These are phyloP conservation scores for Acrobasis suavella DNA, from an alignment of 2,888 invertebrate genomes.

Conservation along the genomic window DNA sequence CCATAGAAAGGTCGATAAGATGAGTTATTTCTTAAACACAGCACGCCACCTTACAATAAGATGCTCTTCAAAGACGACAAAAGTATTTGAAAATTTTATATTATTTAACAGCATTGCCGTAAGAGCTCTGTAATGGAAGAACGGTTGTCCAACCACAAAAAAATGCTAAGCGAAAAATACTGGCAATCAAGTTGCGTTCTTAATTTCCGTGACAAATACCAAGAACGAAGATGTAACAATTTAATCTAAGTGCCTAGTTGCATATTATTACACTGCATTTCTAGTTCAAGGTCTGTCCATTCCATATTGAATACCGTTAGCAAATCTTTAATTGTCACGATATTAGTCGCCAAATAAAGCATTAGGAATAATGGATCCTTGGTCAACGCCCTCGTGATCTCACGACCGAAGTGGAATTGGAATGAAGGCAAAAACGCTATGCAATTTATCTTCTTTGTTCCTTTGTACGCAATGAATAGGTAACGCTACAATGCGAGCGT, in stretches of 20 bases:
- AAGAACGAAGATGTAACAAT: slow-evolving; percentile 22
- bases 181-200: slow-evolving; percentile 7
- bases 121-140: slow-evolving; percentile 7
- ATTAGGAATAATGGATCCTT: slow-evolving; percentile 34
- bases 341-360: slow-evolving; percentile 40
- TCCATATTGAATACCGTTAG: slow-evolving; percentile 23
- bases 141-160: slow-evolving; percentile 6
- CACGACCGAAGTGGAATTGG: slow-evolving; percentile 19
- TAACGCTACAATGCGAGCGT: slow-evolving; percentile 9
- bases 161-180: neutral
- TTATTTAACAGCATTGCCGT: slow-evolving; percentile 18
- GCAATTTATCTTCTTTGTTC: slow-evolving; percentile 23
- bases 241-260: slow-evolving; percentile 10
- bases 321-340: slow-evolving; percentile 37
- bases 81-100: neutral
- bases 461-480: slow-evolving; percentile 22
- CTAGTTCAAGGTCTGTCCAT: slow-evolving; percentile 25
- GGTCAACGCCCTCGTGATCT: slow-evolving; percentile 39
- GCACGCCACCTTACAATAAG: neutral
- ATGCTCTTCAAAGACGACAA: neutral
- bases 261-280: slow-evolving; percentile 15
- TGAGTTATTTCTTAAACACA: neutral
- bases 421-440: slow-evolving; percentile 23
- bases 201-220: slow-evolving; percentile 16
- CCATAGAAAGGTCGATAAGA: neutral